Conservation (phyloP, 2,797 vertebrate species). For the Loris lydekkerianus region DNA sequence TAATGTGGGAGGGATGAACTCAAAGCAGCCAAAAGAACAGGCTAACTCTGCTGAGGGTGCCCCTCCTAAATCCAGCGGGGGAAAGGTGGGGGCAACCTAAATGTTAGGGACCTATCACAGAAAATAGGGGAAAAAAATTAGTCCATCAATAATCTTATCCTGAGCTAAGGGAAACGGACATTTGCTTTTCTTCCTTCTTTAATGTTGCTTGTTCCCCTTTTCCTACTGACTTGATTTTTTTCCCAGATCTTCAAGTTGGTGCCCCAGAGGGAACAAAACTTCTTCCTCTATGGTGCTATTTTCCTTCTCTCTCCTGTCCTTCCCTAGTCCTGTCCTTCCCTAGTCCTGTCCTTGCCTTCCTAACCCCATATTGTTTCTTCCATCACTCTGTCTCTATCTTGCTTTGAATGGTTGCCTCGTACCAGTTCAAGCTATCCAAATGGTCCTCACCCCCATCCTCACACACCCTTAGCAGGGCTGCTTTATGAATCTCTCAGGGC, state of each 20-base stretch:
- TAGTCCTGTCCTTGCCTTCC: not conserved
- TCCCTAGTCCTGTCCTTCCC: too few species aligned
- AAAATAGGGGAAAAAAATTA: conserved; percentile 27
- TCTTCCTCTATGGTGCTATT: not conserved
- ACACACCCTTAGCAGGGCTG: not conserved
- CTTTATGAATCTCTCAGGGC: not conserved
- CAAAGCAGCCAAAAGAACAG: conserved; percentile 87
- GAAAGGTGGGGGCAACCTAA: conserved; percentile 56
- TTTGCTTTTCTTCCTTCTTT: conserved; percentile 35
- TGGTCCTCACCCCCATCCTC: not conserved
- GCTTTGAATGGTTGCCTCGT: not conserved
- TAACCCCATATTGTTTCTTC: not conserved
- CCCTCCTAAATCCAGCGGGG: conserved; percentile 74
- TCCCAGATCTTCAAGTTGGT: not conserved
- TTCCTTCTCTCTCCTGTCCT: not conserved
- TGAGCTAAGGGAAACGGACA: conserved; percentile 21
- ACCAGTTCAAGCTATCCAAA: not conserved
- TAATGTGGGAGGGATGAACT: conserved; percentile 85
- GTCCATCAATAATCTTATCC: not conserved
- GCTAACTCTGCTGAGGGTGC: conserved; percentile 75
- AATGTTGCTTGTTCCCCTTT: not conserved
- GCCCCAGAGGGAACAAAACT: not conserved
- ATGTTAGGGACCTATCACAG: conserved; percentile 60
- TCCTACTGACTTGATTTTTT: not conserved
- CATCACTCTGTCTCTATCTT: not conserved